A percentile compares a stretch with the other conserved stretches of the same genome.
phyloP scores from a whole-genome alignment of 2,888 invertebrate species.

The Psococerastis gibbosa region DNA sequence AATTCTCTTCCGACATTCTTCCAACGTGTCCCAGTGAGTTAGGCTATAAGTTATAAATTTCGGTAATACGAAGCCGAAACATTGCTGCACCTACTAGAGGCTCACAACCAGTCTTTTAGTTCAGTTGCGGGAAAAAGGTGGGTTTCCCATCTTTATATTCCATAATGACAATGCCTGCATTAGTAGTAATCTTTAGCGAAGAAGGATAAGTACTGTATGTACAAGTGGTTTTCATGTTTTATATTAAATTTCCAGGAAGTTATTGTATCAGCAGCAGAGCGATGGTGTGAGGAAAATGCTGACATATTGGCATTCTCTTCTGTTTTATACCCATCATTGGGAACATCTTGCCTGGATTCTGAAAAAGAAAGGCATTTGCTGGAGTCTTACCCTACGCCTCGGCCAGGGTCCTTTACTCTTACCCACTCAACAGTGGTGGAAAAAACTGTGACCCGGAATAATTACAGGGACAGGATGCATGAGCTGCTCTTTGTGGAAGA shows the following conservation, averaged over 20 bases:
- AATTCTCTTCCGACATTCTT: no score
- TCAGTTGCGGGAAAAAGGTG: no score
- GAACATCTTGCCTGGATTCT: slow-evolving; percentile 27
- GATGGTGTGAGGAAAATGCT: slow-evolving; percentile 38
- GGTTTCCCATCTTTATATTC: no score
- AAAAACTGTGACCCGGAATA: slow-evolving; percentile 39
- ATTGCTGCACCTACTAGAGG: no score
- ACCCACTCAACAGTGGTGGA: slow-evolving; percentile 47
- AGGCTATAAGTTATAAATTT: no score
- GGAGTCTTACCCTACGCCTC: slow-evolving; percentile 43
- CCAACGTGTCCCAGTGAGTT: no score
- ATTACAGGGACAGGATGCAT: slow-evolving; percentile 54
- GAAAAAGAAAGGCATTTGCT: slow-evolving; percentile 35
- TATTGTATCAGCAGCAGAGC: slow-evolving; percentile 37
- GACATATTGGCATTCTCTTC: slow-evolving; percentile 34
- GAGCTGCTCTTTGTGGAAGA: slow-evolving; percentile 59
- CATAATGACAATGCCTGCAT: no score
- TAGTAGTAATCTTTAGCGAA: no score
- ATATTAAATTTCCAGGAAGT: slow-evolving; percentile 22
- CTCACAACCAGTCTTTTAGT: no score
- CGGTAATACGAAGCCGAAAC: no score
- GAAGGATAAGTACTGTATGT: no score
- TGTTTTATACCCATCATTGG: slow-evolving; percentile 28
- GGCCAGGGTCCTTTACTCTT: slow-evolving; percentile 41
- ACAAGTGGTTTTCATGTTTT: no score